Conservation (phyloP, 2,113 vertebrate species). For the Calyptomena viridis region DNA sequence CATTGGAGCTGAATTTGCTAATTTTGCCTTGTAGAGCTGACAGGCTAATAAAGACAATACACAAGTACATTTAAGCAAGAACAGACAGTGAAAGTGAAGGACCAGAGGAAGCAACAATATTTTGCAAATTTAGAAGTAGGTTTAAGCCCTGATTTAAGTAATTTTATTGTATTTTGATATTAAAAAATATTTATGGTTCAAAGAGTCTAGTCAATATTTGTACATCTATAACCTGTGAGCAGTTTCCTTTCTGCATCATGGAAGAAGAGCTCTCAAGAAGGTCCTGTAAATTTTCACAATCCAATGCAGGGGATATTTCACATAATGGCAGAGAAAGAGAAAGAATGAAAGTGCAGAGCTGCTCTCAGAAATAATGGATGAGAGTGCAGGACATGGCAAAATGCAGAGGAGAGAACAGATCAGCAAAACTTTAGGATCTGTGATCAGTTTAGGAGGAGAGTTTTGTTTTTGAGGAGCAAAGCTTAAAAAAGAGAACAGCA, state of each 20-base stretch:
- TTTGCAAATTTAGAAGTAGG: not conserved
- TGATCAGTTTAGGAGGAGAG: not conserved
- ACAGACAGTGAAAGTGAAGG: not conserved
- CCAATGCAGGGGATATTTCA: not conserved
- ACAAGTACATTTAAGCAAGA: not conserved
- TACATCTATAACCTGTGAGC: not conserved
- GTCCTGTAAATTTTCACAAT: not conserved
- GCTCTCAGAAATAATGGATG: not conserved
- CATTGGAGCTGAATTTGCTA: not conserved
- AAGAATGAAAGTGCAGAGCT: not conserved
- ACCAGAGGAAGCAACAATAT: not conserved
- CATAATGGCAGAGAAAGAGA: not conserved
- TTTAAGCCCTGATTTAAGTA: not conserved
- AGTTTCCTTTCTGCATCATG: not conserved
- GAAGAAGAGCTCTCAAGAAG: not conserved
- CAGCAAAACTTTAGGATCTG: not conserved
- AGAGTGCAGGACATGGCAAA: not conserved
- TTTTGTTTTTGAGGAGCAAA: not conserved
- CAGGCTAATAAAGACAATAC: not conserved
- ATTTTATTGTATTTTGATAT: not conserved
- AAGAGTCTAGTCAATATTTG: not conserved
- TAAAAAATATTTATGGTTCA: not conserved
- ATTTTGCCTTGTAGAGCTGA: not conserved
- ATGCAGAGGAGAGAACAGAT: not conserved
- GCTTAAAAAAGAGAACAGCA: fast-evolving